Evolutionary conservation across 2,797 vertebrate genomes (phyloP).

Genomic region (Macrochelys suwanniensis): DNA sequence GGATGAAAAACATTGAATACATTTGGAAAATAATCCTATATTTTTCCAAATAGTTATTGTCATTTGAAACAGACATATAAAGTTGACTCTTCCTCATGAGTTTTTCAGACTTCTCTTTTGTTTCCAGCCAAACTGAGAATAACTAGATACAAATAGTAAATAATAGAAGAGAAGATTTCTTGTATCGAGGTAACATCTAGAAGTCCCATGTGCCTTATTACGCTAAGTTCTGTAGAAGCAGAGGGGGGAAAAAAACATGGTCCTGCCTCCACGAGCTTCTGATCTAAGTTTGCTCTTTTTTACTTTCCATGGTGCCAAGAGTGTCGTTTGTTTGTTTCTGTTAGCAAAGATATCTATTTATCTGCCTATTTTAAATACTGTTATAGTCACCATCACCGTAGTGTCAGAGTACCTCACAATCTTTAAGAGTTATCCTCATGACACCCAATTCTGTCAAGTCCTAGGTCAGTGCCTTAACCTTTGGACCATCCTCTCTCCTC

Average conservation of each 20-base stretch:
- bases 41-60: too few species aligned
- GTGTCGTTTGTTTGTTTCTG: background rate
- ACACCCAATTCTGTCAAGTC: background rate
- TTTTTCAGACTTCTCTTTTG: background rate
- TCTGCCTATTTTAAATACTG: background rate
- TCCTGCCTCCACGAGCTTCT: background rate
- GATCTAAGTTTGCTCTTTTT: background rate
- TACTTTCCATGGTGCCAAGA: background rate
- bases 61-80: background rate
- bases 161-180: too few species aligned
- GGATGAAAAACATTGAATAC: too few species aligned
- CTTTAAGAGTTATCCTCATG: background rate
- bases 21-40: too few species aligned
- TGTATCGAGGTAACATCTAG: background rate
- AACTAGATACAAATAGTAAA: too few species aligned
- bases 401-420: background rate
- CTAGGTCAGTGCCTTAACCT: background rate
- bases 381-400: background rate
- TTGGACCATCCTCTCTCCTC: background rate
- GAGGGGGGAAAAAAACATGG: background rate
- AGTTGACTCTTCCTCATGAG: background rate
- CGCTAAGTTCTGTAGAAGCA: background rate
- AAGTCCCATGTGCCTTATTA: background rate
- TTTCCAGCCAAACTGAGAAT: background rate
- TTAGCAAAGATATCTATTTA: background rate